Percentiles rank a stretch among this genome's conserved stretches.
phyloP scores from a whole-genome alignment of 2,113 vertebrate genomes.

The Camelus bactrianus region DNA sequence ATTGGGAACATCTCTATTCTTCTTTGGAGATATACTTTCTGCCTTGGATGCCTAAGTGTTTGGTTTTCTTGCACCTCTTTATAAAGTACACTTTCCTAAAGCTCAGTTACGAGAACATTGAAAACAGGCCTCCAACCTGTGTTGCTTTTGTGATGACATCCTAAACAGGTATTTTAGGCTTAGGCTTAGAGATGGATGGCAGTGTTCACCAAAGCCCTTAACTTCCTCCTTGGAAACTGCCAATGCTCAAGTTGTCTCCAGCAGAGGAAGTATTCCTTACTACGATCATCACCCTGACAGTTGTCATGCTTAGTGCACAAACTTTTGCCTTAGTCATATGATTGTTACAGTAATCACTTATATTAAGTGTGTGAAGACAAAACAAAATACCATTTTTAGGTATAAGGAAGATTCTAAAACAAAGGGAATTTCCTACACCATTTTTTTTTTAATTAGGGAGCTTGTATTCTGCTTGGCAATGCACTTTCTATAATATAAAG shows the following conservation, averaged over 20 bases:
- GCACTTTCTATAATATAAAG: conserved; percentile 65
- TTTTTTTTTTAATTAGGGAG: conserved; percentile 56
- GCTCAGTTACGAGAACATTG: conserved; percentile 94
- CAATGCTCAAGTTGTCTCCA: conserved; percentile 87
- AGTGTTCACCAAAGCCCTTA: not conserved
- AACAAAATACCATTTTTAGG: not conserved
- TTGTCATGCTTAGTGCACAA: not conserved
- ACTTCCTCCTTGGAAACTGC: conserved; percentile 79
- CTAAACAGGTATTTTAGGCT: conserved; percentile 91
- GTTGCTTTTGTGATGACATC: conserved; percentile 93
- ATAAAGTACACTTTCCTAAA: conserved; percentile 93
- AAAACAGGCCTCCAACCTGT: conserved; percentile 93
- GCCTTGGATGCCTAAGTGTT: conserved; percentile 96
- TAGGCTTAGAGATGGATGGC: conserved; percentile 73
- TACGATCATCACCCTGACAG: conserved; percentile 86
- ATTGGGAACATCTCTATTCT: conserved; percentile 92
- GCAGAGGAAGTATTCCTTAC: conserved; percentile 86
- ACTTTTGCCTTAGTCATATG: not conserved
- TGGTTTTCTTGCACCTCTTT: conserved; percentile 94
- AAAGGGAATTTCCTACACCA: not conserved
- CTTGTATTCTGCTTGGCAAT: conserved; percentile 63
- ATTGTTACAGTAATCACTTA: conserved; percentile 61
- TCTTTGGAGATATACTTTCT: conserved; percentile 94
- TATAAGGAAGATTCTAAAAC: conserved; percentile 66
- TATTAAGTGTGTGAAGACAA: conserved; percentile 46